Evolutionary conservation across 2,888 invertebrate genomes (phyloP).

Genomic region (Drosophila quinaria): DNA sequence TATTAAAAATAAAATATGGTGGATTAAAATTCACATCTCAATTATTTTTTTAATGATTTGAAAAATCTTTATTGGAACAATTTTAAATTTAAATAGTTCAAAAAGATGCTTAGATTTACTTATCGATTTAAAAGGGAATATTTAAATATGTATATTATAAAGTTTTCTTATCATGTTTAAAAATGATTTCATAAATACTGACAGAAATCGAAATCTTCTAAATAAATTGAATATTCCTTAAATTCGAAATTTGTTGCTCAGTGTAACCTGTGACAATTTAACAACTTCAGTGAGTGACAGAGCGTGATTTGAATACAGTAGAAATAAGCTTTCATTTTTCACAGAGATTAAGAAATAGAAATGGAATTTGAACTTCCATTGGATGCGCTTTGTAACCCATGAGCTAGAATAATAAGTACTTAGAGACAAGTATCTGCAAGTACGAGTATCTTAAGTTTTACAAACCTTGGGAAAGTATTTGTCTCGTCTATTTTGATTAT

Average conservation of each 20-base stretch:
- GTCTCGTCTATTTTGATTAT: conserved; percentile 14
- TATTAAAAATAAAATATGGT: no score
- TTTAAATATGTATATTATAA: no score
- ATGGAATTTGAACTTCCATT: neutral
- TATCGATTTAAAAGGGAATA: no score
- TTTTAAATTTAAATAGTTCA: no score
- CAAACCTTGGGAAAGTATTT: conserved; percentile 15
- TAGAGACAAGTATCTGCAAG: neutral
- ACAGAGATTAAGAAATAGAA: conserved; percentile 14
- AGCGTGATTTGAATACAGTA: conserved; percentile 5
- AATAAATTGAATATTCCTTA: neutral
- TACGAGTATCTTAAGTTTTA: neutral
- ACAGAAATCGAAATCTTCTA: neutral
- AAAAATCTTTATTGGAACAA: no score
- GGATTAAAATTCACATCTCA: no score
- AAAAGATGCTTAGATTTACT: no score
- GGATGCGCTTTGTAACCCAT: neutral
- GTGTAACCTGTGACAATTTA: conserved; percentile 7
- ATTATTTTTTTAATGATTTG: no score
- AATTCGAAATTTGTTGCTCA: neutral
- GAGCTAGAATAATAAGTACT: neutral
- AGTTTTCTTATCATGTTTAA: no score
- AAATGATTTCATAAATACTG: neutral
- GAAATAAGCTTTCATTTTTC: conserved; percentile 4
- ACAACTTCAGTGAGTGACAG: conserved; percentile 1